These are phyloP conservation scores for Microplitis manilae DNA, from an alignment of 2,888 invertebrate genomes.

Conservation along the genomic window DNA sequence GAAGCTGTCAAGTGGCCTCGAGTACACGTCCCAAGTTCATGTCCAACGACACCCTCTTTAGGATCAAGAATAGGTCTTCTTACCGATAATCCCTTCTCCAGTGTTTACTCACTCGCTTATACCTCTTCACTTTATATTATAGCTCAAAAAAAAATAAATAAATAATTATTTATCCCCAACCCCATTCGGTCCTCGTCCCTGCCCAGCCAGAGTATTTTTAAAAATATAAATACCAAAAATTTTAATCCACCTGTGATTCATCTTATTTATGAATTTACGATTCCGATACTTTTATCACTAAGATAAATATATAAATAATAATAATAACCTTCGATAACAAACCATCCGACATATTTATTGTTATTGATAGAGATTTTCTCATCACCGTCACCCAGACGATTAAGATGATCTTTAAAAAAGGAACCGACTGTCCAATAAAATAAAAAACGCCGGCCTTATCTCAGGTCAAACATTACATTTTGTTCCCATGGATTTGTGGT, in stretches of 20 bases:
- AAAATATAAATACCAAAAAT: background rate
- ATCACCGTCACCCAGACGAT: background rate
- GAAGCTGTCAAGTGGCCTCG: constrained; percentile 19
- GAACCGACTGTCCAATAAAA: background rate
- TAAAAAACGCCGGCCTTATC: background rate
- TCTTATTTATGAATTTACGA: background rate
- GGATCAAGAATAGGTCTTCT: constrained; percentile 60
- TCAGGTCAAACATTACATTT: background rate
- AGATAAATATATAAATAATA: background rate
- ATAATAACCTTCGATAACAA: background rate
- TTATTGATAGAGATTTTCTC: constrained; percentile 1
- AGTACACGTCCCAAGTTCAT: constrained; percentile 57
- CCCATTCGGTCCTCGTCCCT: background rate
- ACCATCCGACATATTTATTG: background rate
- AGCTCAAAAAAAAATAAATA: background rate
- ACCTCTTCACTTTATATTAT: constrained; percentile 24
- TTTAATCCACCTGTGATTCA: background rate
- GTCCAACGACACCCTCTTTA: constrained; percentile 60
- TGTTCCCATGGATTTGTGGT: background rate
- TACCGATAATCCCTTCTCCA: constrained; percentile 56
- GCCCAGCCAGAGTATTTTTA: too few species aligned
- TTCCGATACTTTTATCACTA: background rate
- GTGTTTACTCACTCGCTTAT: constrained; percentile 55
- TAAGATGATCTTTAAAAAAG: background rate
- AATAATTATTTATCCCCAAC: background rate